Conservation (phyloP, 1,140 invertebrate genomes). For the Drosophila fuyamai region DNA sequence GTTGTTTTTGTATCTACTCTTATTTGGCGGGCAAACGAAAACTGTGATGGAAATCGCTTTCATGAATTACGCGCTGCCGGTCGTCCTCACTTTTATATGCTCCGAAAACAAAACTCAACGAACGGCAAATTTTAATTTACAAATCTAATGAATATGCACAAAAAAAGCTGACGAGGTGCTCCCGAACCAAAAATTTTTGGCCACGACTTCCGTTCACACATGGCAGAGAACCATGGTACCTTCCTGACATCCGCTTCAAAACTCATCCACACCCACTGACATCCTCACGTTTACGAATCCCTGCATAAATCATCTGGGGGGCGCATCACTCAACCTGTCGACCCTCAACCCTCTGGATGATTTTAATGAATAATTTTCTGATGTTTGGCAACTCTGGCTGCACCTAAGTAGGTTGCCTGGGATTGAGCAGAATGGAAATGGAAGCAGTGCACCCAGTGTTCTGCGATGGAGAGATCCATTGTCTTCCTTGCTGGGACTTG, state of each 20-base stretch:
- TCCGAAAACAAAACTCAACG: slow-evolving; percentile 73
- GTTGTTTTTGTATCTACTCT: slow-evolving; percentile 19
- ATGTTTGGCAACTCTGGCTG: slow-evolving; percentile 50
- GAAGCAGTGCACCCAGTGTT: slow-evolving; percentile 27
- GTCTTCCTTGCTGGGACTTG: slow-evolving; percentile 3
- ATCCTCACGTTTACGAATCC: slow-evolving; percentile 19
- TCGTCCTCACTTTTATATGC: slow-evolving; percentile 52
- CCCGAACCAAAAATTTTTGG: neutral
- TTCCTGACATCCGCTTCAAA: slow-evolving; percentile 30
- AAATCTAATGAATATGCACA: slow-evolving; percentile 71
- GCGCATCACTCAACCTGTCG: slow-evolving; percentile 64
- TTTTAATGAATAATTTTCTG: slow-evolving; percentile 77
- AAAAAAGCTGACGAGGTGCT: slow-evolving; percentile 27
- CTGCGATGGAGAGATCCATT: slow-evolving; percentile 3
- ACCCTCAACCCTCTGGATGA: slow-evolving; percentile 39
- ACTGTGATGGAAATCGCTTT: slow-evolving; percentile 22
- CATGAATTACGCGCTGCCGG: slow-evolving; percentile 57
- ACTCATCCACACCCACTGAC: slow-evolving; percentile 8
- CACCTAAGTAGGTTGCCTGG: slow-evolving; percentile 3
- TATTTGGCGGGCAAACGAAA: slow-evolving; percentile 9
- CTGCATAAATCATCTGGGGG: slow-evolving; percentile 62
- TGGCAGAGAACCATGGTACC: slow-evolving; percentile 48
- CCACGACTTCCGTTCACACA: slow-evolving; percentile 47
- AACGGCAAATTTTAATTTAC: slow-evolving; percentile 77
- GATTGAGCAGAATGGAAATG: neutral